Evolutionary conservation across 1,140 invertebrate species (phyloP), one percentile per base, ranked within the genome.

Genomic region (Saccostrea glomerata): DNA sequence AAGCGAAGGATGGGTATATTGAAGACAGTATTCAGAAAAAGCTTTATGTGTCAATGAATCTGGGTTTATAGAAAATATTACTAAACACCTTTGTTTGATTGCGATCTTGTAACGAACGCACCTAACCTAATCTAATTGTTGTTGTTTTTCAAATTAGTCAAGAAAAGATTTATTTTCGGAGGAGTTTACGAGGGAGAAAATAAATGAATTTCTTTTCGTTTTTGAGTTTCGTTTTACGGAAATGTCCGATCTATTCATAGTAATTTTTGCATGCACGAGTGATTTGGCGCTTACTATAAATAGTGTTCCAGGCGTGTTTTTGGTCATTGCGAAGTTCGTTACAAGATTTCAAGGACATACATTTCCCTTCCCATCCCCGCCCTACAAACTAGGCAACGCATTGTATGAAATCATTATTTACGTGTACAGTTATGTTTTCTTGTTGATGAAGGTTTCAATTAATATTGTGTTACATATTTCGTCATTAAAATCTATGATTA

Each of bases 131-230:
- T 0, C 6, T 12, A 25, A 15, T 82, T 36, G 20, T 87, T 87
- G 25, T 54, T 82, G 36, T 87, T 58, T 87, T 23, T 86, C 47
- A 25, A 77, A 23, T 36, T 87, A 82, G 23, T 30, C 47, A 82
- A 87, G 73, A 87, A 82, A 87, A 87, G 30, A 56, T 87, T 87
- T 82, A 82, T 82, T 87, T 87, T 87, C 73, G 70, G 86, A 86
- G 30, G 85, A 86, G 84, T 66, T 25, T 70, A 66, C 84, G 84
- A 86, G 63, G 85, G 85, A 86, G 85, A 86, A 86, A 86, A 77
- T 77, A 86, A 86, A 60, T 60, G 58, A 17, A 60, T 60, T 17
- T 60, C 58, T 60, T 60, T 4, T 13, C 13, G 58, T 4, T 60
- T 60, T 60, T 60, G 58, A 60, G 20, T 4, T 60, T 13, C 13